phyloP scores from a whole-genome alignment of 2,113 vertebrate genomes.

The Xiphophorus hellerii region DNA sequence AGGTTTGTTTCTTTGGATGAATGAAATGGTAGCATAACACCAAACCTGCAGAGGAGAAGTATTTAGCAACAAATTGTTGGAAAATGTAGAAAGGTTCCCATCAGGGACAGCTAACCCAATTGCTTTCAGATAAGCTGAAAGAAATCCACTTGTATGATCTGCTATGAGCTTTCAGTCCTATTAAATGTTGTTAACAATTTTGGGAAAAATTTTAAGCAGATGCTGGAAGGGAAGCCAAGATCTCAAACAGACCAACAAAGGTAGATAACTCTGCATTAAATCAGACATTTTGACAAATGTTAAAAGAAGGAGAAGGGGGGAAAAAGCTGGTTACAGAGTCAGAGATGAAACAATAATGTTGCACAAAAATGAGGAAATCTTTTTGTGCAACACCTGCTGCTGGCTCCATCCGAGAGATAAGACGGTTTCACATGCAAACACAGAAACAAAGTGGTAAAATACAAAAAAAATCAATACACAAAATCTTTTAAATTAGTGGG shows the following conservation, averaged over 20 bases:
- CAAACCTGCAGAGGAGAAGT: not conserved
- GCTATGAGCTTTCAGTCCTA: too few relatives aligned
- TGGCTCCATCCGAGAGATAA: not conserved
- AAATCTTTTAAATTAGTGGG: not conserved
- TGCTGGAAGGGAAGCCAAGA: not conserved
- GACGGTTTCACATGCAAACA: not conserved
- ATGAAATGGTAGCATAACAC: not conserved
- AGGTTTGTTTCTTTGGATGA: not conserved
- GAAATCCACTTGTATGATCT: not conserved
- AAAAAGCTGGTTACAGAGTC: slow-evolving; percentile 8
- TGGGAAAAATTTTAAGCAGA: not conserved
- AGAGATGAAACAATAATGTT: slow-evolving; percentile 17
- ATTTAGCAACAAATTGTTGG: not conserved
- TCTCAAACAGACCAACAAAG: not conserved
- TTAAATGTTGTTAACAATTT: not conserved
- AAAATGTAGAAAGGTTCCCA: not conserved
- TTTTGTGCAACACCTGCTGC: slow-evolving; percentile 23
- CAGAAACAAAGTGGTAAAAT: not conserved
- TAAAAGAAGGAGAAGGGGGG: slow-evolving; percentile 43
- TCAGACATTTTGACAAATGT: not conserved
- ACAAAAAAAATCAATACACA: not conserved
- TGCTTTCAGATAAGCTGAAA: not conserved
- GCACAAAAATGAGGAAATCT: slow-evolving; percentile 42
- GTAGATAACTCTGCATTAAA: not conserved
- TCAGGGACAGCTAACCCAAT: not conserved